Base-by-base conservation (phyloP, 1,140 invertebrate species). In the Dendroctonus ponderosae region DNA sequence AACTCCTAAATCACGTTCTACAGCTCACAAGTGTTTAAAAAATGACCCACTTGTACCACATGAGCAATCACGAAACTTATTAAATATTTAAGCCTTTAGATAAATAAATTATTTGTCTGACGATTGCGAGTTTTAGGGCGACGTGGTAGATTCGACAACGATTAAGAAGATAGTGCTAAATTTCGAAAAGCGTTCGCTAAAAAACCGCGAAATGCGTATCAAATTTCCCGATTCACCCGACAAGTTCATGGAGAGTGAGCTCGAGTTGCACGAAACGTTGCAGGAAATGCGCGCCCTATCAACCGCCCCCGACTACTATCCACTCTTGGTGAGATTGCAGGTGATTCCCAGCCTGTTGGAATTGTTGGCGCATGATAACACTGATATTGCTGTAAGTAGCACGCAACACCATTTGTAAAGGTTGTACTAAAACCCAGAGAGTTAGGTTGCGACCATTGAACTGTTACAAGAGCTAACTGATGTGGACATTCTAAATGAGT, bases 171-270 rank as follows among this genome's bases (percentile, higher is more conserved):
- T 98, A 75, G 85, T 98, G 42, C 80, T 97, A 11, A 83, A 91
- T 51, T 97, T 99, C 83, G 97, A 99, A 77, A 98, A 99, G 76
- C 87, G 91, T 76, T 89, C 91, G 48, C 81, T 97, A 0, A 95
- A 91, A 79, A 99, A 99, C 79, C 91, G 97, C 78, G 97, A 99
- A 82, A 94, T 98, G 89, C 85, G 98, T 72, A 98, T 99, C 0
- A 99, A 99, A 80, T 99, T 96, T 82, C 92, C 96, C 3, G 97
- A 99, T 79, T 88, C 92, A 72, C 94, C 98, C 46, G 93, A 98
- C 77, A 97, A 97, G 79, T 99, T 99, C 81, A 98, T 99, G 96
- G 97, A 99, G 72, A 98, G 96, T 56, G 98, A 99, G 84, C 82
- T 99, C 7, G 78, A 79, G 66, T 57, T 79, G 0, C 78, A 79